These are phyloP conservation scores for Ornithoptera priamus DNA, from an alignment of 2,888 invertebrate genomes.

Conservation along the genomic window DNA sequence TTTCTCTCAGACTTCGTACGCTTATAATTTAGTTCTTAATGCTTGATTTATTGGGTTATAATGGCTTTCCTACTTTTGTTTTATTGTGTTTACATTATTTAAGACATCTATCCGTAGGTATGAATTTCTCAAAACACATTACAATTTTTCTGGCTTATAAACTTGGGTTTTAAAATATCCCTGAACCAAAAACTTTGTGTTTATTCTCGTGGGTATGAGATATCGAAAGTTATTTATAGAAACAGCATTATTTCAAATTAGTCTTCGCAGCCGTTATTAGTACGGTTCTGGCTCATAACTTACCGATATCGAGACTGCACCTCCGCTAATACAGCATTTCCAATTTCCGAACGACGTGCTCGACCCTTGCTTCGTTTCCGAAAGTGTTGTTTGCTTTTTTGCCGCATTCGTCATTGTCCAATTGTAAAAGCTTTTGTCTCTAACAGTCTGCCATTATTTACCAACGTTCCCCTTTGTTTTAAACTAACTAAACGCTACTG, in stretches of 20 bases:
- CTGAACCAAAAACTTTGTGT: no score
- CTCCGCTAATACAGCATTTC: slow-evolving; percentile 67
- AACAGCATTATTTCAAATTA: slow-evolving; percentile 34
- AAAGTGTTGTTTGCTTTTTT: slow-evolving; percentile 60
- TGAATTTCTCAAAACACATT: not conserved
- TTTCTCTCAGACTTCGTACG: not conserved
- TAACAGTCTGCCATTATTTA: slow-evolving; percentile 36
- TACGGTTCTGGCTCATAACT: slow-evolving; percentile 38
- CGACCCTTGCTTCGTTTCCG: slow-evolving; percentile 42
- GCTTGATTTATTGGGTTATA: slow-evolving; percentile 1
- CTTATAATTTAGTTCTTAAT: not conserved
- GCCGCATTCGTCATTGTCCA: slow-evolving; percentile 72
- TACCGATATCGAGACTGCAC: slow-evolving; percentile 52
- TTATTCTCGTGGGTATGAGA: not conserved
- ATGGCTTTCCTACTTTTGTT: not conserved
- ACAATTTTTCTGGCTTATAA: not conserved
- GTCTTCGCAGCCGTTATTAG: slow-evolving; percentile 34
- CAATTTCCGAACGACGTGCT: slow-evolving; percentile 67
- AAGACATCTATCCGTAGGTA: not conserved
- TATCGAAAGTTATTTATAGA: slow-evolving; percentile 30
- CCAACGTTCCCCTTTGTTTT: slow-evolving; percentile 33
- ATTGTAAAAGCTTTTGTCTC: slow-evolving; percentile 61
- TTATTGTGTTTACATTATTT: not conserved
- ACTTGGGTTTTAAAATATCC: not conserved
- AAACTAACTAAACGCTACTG: slow-evolving; percentile 28